A percentile compares a stretch with the other conserved stretches of the same genome.
phyloP scores from a whole-genome alignment of 2,113 vertebrate species.

The Emydura subglobosa region DNA sequence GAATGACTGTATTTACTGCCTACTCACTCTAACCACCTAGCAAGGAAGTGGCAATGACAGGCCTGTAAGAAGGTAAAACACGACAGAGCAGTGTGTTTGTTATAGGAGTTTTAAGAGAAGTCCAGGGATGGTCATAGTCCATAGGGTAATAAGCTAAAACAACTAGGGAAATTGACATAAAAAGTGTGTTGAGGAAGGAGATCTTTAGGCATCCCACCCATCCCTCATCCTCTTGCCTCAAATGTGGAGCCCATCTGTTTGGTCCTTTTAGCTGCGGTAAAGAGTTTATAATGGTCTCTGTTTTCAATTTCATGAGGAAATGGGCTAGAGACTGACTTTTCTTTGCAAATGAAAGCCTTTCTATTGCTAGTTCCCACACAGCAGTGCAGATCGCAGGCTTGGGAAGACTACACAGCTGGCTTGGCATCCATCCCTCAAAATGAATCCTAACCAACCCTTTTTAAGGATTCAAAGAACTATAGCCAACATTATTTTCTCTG shows the following conservation, averaged over 20 bases:
- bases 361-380: not conserved
- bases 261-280: not conserved
- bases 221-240: not conserved
- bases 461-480: not conserved
- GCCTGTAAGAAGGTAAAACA: not conserved
- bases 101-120: accelerated
- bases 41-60: not conserved
- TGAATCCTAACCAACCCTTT: not conserved
- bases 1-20: not conserved
- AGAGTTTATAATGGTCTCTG: not conserved
- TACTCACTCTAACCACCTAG: not conserved
- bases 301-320: not conserved
- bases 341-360: not conserved
- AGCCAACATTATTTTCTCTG: not conserved
- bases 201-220: not conserved
- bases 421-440: not conserved
- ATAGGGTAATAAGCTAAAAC: not conserved
- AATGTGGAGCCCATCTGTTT: not conserved
- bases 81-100: not conserved
- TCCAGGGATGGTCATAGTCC: not conserved
- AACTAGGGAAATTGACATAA: not conserved
- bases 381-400: not conserved
- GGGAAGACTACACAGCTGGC: not conserved
- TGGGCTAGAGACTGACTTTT: not conserved
- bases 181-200: not conserved